These are phyloP conservation scores for Hippoglossus hippoglossus DNA, from an alignment of 2,797 vertebrate genomes.

Conservation along the genomic window DNA sequence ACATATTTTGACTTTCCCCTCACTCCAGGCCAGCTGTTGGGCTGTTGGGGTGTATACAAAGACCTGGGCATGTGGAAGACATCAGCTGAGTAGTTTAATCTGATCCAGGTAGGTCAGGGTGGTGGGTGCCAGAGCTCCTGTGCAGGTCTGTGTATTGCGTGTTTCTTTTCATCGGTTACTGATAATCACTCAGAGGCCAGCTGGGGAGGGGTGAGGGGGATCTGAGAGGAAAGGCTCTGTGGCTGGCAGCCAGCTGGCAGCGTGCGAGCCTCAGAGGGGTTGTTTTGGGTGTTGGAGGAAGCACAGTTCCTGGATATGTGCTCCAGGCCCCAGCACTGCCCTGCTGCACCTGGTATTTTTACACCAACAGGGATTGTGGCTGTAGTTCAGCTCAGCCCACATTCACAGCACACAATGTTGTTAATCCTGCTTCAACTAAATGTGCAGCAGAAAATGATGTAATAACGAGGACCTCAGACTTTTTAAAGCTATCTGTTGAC, in stretches of 20 bases:
- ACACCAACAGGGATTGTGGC: conserved; percentile 51
- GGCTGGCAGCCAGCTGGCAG: conserved; percentile 67
- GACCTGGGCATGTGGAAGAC: neutral
- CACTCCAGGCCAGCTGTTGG: neutral
- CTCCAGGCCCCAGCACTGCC: conserved; percentile 38
- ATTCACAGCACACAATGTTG: neutral
- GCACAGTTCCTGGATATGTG: conserved; percentile 51
- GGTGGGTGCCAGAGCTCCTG: conserved; percentile 18
- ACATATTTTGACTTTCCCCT: neutral
- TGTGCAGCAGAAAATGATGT: conserved; percentile 9
- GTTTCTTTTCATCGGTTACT: conserved; percentile 41
- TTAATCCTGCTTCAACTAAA: neutral
- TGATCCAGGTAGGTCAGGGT: conserved; percentile 29
- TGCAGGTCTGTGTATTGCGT: conserved; percentile 31
- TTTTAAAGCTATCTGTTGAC: too few species aligned
- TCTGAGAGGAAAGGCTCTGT: conserved; percentile 41
- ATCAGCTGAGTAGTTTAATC: conserved; percentile 6
- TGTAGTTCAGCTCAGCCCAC: conserved; percentile 28
- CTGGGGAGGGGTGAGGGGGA: conserved; percentile 19
- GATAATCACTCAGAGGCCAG: conserved; percentile 49
- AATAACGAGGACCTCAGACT: conserved; percentile 4
- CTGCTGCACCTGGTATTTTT: conserved; percentile 67
- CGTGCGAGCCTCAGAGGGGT: conserved; percentile 39
- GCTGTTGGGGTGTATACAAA: neutral
- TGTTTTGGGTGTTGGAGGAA: conserved; percentile 61